phyloP scores from a whole-genome alignment of 2,113 vertebrate species.

The Sinocyclocheilus anophthalmus region DNA sequence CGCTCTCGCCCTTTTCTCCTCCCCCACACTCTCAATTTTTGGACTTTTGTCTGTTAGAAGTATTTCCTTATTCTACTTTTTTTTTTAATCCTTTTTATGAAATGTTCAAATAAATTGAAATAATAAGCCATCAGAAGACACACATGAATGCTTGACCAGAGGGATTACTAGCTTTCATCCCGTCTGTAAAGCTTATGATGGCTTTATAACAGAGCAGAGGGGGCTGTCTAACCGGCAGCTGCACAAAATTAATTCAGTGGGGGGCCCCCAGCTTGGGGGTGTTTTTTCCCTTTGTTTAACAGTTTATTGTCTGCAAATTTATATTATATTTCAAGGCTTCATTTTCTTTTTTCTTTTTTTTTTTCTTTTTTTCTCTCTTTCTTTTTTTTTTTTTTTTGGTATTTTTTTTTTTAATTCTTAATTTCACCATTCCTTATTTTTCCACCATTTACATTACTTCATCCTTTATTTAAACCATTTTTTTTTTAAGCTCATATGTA shows the following conservation, averaged over 20 bases:
- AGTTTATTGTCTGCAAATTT: too few relatives aligned
- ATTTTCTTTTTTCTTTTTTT: too few relatives aligned
- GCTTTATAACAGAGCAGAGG: background rate
- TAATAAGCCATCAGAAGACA: constrained; percentile 3
- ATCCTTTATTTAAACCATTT: too few relatives aligned
- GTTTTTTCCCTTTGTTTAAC: too few relatives aligned
- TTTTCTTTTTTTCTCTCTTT: too few relatives aligned
- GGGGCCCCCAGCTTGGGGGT: too few relatives aligned
- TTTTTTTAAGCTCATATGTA: background rate
- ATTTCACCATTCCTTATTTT: too few relatives aligned
- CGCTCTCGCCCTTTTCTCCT: background rate
- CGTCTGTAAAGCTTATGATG: background rate
- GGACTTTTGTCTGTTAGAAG: background rate
- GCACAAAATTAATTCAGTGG: constrained; percentile 11
- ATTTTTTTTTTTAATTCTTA: too few relatives aligned
- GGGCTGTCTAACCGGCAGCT: constrained; percentile 19
- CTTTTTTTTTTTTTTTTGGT: too few relatives aligned
- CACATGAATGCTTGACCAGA: background rate
- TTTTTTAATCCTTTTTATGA: background rate
- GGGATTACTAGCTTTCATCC: constrained; percentile 3
- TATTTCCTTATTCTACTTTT: background rate
- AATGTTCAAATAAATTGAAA: background rate
- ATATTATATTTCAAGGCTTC: too few relatives aligned
- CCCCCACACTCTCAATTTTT: background rate
- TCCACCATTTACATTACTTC: too few relatives aligned